Base-by-base conservation (phyloP, 2,888 invertebrate genomes). In the Crossocerus cetratus region DNA sequence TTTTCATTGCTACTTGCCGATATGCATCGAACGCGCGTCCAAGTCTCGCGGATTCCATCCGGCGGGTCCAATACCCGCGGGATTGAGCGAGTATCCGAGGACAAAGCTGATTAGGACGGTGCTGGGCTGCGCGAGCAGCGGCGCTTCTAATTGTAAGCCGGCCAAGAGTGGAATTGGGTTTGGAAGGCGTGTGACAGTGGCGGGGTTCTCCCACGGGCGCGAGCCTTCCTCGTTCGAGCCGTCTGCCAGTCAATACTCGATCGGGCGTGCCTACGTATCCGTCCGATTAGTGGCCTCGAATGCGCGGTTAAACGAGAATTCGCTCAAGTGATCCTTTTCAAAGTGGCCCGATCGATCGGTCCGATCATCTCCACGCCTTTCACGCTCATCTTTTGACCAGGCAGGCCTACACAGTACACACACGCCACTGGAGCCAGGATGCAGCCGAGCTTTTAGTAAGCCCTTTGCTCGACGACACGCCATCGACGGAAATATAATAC, bases 71-170 rank as follows among this genome's bases (percentile, higher is more conserved):
- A 32, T 8, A 5, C 49, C 13, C 4, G 49, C 49, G 3, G 49
- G n/a, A 16, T 2, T 16, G 16, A 11, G 20, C 57, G 49, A 32
- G 55, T 32, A 22, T 20, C 13, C 44, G 54, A 21, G 5, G 3
- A 23, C n/a, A 44, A 73, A 65, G 55, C 65, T 65, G 74, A 73
- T 74, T 74, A 57, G 53, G 21, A 11, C 45, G 54, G 11, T n/a
- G 21, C 59, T 60, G 53, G 21, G n/a, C n/a, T 22, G 49, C 45
- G 56, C 8, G 62, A 74, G 64, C 32, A 23, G 32, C 20, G 20
- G 23, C n/a, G 49, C 32, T 5, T 8, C 32, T 32, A 32, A 32
- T 22, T 43, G 69, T 75, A 75, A 75, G 69, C 75, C 53, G 66
- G 69, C 74, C 69, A 66, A 66, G 20, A 59, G 54, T 20, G 63